phyloP scores from a whole-genome alignment of 2,113 vertebrate genomes.

The Riparia riparia region DNA sequence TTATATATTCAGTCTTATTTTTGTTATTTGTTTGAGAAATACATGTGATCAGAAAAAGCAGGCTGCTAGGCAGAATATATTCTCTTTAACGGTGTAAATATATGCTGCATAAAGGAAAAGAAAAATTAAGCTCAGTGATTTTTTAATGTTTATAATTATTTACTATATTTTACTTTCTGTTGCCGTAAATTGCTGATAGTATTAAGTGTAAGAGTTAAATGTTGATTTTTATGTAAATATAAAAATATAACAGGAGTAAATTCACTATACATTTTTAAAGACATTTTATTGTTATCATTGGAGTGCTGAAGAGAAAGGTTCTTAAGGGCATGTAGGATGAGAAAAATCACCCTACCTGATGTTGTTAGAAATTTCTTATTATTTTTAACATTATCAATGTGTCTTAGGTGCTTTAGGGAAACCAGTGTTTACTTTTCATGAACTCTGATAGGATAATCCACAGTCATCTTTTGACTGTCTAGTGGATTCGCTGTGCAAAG shows the following conservation, averaged over 20 bases:
- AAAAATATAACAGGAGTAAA: background rate
- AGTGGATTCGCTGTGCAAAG: background rate
- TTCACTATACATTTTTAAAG: background rate
- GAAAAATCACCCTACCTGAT: background rate
- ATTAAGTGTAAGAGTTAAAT: background rate
- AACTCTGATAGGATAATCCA: constrained; percentile 52
- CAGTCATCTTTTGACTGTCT: constrained; percentile 29
- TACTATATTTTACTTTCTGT: background rate
- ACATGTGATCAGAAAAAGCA: background rate
- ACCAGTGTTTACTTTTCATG: constrained; percentile 48
- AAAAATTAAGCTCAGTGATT: background rate
- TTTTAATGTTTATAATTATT: background rate
- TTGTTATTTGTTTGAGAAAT: background rate
- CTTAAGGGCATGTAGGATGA: background rate
- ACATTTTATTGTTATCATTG: background rate
- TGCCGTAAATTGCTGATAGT: background rate
- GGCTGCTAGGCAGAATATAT: background rate
- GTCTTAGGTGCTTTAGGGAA: constrained; percentile 24
- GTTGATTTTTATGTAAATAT: background rate
- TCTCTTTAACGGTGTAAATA: background rate
- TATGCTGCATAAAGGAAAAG: background rate
- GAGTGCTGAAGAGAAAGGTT: background rate
- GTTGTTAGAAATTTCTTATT: constrained; percentile 43
- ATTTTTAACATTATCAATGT: constrained; percentile 42
- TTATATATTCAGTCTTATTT: background rate